phyloP scores from a whole-genome alignment of 1,140 invertebrate species.

The Halotydeus destructor region DNA sequence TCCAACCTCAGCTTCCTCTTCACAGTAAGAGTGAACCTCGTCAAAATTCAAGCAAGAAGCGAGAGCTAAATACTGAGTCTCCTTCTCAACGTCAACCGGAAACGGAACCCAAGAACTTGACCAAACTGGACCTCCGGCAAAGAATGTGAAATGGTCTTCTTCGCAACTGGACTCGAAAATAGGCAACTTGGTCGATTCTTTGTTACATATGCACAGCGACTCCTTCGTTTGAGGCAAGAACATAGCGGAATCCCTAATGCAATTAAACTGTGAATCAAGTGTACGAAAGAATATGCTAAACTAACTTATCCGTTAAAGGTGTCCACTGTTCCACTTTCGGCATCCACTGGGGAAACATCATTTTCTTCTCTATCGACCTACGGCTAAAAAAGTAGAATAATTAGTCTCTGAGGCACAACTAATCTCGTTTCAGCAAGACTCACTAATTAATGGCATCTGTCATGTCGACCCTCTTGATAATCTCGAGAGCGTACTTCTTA shows the following conservation, averaged over 20 bases:
- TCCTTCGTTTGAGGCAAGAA: too few species aligned
- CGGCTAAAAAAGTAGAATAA: not conserved
- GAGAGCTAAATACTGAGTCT: conserved; percentile 33
- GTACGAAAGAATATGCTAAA: not conserved
- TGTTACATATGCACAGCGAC: too few species aligned
- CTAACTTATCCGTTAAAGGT: not conserved
- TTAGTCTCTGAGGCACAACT: not conserved
- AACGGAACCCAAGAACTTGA: conserved; percentile 34
- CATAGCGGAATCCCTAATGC: too few species aligned
- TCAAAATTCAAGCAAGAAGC: conserved; percentile 29
- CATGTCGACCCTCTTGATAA: not conserved
- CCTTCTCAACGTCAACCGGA: conserved; percentile 22
- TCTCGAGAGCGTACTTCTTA: too few species aligned
- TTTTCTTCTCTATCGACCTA: not conserved
- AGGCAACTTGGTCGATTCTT: too few species aligned
- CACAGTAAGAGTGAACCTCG: conserved; percentile 22
- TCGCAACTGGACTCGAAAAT: not conserved
- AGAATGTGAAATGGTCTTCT: conserved; percentile 25
- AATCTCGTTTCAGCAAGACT: not conserved
- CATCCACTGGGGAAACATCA: not conserved
- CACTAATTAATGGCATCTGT: not conserved
- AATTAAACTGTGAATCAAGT: not conserved
- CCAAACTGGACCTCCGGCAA: conserved; percentile 37
- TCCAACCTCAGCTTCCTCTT: conserved; percentile 24
- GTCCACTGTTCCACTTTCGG: not conserved